These are phyloP conservation scores for Chrysolina haemoptera DNA, from an alignment of 2,888 invertebrate species.

Conservation along the genomic window DNA sequence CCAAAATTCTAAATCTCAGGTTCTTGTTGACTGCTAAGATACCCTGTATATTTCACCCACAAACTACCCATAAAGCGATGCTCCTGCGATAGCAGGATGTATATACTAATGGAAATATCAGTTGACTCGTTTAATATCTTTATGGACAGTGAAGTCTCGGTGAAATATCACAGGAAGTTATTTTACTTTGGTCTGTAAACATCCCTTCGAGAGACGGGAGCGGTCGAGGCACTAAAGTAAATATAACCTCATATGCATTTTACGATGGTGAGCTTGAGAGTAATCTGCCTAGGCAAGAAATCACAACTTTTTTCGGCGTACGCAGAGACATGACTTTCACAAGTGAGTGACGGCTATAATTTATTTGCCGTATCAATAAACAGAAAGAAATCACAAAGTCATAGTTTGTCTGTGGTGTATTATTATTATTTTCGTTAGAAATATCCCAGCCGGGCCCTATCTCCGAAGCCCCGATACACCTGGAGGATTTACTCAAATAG, in stretches of 20 bases:
- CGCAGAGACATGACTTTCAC: too few species aligned
- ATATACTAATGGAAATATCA: background rate
- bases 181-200: conserved; percentile 1
- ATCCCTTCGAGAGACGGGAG: conserved; percentile 2
- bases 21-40: too few species aligned
- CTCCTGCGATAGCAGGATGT: background rate
- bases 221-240: background rate
- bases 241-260: background rate
- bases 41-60: background rate
- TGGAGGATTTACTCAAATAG: too few species aligned
- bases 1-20: too few species aligned
- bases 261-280: background rate
- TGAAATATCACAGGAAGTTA: conserved; percentile 4
- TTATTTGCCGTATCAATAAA: too few species aligned
- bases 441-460: too few species aligned
- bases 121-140: background rate
- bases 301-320: too few species aligned
- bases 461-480: too few species aligned
- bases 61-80: background rate
- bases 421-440: too few species aligned
- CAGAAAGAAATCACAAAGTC: too few species aligned
- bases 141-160: background rate
- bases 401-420: too few species aligned
- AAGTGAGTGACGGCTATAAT: too few species aligned
- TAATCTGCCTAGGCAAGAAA: background rate